A percentile compares a stretch with the other conserved stretches of the same genome.
phyloP scores from a whole-genome alignment of 2,888 invertebrate species.

The Eugnorisma glareosa region DNA sequence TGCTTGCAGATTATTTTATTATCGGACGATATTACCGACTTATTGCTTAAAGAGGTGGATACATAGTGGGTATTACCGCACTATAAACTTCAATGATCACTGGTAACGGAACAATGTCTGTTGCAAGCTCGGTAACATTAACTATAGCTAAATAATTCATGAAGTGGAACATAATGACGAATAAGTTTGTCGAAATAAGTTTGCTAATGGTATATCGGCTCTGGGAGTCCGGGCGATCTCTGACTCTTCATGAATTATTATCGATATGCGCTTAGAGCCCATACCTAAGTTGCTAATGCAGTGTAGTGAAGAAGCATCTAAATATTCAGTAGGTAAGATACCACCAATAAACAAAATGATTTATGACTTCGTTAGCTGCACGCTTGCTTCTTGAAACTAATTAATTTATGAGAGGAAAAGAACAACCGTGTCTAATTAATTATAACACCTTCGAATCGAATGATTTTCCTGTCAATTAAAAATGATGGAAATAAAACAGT shows the following conservation, averaged over 20 bases:
- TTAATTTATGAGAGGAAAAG: conserved; percentile 32
- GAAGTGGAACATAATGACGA: conserved; percentile 35
- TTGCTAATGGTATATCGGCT: conserved; percentile 39
- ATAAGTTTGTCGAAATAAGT: conserved; percentile 40
- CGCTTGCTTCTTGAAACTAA: conserved; percentile 32
- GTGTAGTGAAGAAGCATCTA: conserved; percentile 9
- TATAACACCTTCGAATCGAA: background rate
- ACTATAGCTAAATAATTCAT: conserved; percentile 6
- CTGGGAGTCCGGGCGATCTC: conserved; percentile 31
- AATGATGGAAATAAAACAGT: conserved; percentile 23
- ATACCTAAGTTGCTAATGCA: conserved; percentile 24
- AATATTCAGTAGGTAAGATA: conserved; percentile 12
- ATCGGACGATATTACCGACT: conserved; percentile 14
- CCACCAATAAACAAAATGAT: conserved; percentile 36
- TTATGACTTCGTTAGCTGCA: conserved; percentile 46
- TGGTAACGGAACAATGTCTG: conserved; percentile 2
- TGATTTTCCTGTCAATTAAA: conserved; percentile 35
- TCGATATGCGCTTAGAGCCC: conserved; percentile 30
- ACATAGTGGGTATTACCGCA: conserved; percentile 40
- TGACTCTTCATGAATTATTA: conserved; percentile 50
- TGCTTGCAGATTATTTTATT: conserved; percentile 48
- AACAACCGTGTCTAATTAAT: conserved; percentile 10
- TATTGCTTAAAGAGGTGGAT: conserved; percentile 11
- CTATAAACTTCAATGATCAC: conserved; percentile 2
- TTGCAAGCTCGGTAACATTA: conserved; percentile 19